Evolutionary conservation across 2,113 vertebrate genomes (phyloP), one percentile per base, ranked within the genome.

Genomic region (Pseudolaguvia tuberculata): DNA sequence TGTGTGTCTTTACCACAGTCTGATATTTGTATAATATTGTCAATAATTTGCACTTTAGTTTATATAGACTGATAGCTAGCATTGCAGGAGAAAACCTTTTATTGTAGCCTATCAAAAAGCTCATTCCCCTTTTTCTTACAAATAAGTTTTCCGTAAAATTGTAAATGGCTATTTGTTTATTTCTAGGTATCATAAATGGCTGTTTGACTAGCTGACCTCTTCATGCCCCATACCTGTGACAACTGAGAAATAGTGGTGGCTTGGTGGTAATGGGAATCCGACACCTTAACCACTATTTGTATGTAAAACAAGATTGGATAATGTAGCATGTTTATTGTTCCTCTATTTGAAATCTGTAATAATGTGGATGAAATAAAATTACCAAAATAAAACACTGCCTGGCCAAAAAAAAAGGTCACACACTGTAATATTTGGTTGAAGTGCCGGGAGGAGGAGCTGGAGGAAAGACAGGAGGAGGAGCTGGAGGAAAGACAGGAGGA

Each of bases 11-110:
- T 17, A 66, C 58, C 58, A 53, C 71, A 62, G 48, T 73, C 48
- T 21, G 25, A 61, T 9, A 42, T 50, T 31, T 47, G 35, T 56
- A 31, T 27, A 9, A 67, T 52, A 31, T 23, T 66, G 31, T 56
- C 53, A 47, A n/a, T 66, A n/a, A 72, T 58, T 72, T 67, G 78
- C 78, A 80, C 73, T 80, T 80, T 80, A 76, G 50, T 51, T 57
- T 47, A 72, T 76, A 57, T 55, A 67, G 61, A n/a, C 58, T 25
- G 45, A 73, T 70, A 72, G 42, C 70, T 47, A 62, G 53, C 45
- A n/a, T 66, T 75, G 52, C 57, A 62, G 52, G 52, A 58, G 35
- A 1, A 45, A 21, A 7, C 11, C 23, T 29, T 29, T 50, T 50
- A 50, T 48, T 27, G n/a, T 42, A 23, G 17, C 25, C 39, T 62